Evolutionary conservation across 2,888 invertebrate genomes (phyloP).

Genomic region (Tetramorium bicarinatum): DNA sequence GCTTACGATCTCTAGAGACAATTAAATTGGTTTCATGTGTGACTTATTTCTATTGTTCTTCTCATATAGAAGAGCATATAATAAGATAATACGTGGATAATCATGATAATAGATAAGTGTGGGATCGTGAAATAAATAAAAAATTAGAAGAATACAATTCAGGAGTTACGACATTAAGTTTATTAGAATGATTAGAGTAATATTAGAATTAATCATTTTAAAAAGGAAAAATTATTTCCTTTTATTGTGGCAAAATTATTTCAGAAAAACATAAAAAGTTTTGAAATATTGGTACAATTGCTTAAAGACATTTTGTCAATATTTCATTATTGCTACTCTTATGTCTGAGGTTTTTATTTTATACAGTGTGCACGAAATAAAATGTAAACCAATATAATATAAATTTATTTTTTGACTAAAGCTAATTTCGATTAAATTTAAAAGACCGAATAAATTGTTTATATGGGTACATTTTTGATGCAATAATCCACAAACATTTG

Average conservation of each 20-base stretch:
- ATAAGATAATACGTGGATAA: background rate
- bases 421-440: background rate
- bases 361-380: background rate
- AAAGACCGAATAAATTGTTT: background rate
- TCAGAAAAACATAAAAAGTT: background rate
- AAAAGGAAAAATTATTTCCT: background rate
- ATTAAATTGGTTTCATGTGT: constrained; percentile 25
- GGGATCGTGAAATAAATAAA: background rate
- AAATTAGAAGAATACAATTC: background rate
- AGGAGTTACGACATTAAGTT: background rate
- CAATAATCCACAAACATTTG: background rate
- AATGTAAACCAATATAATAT: background rate
- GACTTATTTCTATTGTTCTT: constrained; percentile 24
- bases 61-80: background rate
- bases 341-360: background rate
- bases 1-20: background rate
- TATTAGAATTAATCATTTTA: background rate
- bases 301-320: background rate
- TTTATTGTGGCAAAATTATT: constrained; percentile 1
- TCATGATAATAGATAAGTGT: background rate
- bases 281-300: background rate
- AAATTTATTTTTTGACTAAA: background rate
- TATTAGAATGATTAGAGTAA: background rate
- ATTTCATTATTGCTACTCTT: background rate
- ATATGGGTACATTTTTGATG: background rate